Conservation (phyloP, 1,140 invertebrate species). For the Zaprionus davidi region DNA sequence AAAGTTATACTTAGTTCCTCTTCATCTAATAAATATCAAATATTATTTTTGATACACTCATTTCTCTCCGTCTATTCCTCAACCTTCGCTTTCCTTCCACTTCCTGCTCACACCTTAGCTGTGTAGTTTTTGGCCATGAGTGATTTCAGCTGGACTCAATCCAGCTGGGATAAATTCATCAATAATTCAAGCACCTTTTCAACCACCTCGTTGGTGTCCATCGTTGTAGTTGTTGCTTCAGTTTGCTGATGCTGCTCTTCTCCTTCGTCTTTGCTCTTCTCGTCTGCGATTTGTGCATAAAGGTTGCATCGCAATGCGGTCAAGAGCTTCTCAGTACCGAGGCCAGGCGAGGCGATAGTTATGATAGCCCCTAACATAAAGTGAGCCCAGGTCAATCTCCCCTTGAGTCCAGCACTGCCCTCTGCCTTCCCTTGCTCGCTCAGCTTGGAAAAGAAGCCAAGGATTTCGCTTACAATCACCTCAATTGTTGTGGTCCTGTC, state of each 20-base stretch:
- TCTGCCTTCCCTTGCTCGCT: not conserved
- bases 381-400: not conserved
- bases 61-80: not conserved
- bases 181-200: constrained; percentile 75
- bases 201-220: constrained; percentile 3
- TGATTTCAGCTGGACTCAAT: constrained; percentile 74
- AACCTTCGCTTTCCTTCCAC: not conserved
- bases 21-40: too few relatives aligned
- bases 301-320: constrained; percentile 52
- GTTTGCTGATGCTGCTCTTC: constrained; percentile 12
- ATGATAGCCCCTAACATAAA: constrained; percentile 21
- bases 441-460: constrained; percentile 14
- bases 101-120: not conserved
- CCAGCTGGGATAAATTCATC: constrained; percentile 72
- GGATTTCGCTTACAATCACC: constrained; percentile 38
- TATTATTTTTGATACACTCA: too few relatives aligned
- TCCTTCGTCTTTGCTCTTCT: not conserved
- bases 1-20: too few relatives aligned
- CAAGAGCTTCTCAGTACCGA: constrained; percentile 30
- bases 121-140: constrained; percentile 51
- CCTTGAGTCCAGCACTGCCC: not conserved
- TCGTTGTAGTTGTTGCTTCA: constrained; percentile 19
- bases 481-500: constrained; percentile 49
- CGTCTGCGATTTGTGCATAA: constrained; percentile 41
- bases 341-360: constrained; percentile 4